Conservation (phyloP, 2,797 vertebrate genomes). For the Chromis chromis region DNA sequence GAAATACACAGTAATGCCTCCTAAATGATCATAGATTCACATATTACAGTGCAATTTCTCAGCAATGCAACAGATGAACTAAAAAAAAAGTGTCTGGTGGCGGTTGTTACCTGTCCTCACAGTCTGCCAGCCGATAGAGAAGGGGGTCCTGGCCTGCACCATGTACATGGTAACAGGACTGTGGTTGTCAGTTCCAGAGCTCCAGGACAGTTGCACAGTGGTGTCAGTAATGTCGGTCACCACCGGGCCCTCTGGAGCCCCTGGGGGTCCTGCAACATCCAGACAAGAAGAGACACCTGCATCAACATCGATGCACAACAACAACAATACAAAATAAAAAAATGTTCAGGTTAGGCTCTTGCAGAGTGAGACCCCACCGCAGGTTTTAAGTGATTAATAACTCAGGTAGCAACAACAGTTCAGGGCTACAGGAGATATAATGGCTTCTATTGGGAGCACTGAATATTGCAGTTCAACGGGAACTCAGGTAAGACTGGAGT, state of each 20-base stretch:
- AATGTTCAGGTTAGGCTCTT: constrained; percentile 43
- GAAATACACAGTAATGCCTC: background rate
- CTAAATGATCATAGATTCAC: background rate
- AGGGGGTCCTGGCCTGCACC: constrained; percentile 87
- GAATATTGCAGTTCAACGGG: constrained; percentile 33
- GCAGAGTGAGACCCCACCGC: constrained; percentile 37
- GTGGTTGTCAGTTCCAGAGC: constrained; percentile 87
- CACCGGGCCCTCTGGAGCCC: constrained; percentile 86
- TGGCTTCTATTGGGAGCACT: constrained; percentile 40
- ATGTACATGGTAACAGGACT: constrained; percentile 89
- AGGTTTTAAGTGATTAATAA: constrained; percentile 54
- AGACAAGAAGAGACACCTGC: constrained; percentile 28
- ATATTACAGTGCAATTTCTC: background rate
- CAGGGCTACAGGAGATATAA: constrained; percentile 52
- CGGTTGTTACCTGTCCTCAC: constrained; percentile 84
- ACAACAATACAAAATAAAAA: constrained; percentile 39
- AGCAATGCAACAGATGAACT: background rate
- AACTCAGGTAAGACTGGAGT: background rate
- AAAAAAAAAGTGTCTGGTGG: background rate
- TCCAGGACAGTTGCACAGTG: constrained; percentile 88
- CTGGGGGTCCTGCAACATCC: constrained; percentile 85
- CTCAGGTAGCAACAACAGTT: constrained; percentile 48
- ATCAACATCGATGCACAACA: constrained; percentile 32
- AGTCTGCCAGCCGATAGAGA: constrained; percentile 91
- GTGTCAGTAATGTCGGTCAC: constrained; percentile 88